Evolutionary conservation across 2,113 vertebrate genomes (phyloP), one percentile per base, ranked within the genome.

Genomic region (Xyliphius kryptos): DNA sequence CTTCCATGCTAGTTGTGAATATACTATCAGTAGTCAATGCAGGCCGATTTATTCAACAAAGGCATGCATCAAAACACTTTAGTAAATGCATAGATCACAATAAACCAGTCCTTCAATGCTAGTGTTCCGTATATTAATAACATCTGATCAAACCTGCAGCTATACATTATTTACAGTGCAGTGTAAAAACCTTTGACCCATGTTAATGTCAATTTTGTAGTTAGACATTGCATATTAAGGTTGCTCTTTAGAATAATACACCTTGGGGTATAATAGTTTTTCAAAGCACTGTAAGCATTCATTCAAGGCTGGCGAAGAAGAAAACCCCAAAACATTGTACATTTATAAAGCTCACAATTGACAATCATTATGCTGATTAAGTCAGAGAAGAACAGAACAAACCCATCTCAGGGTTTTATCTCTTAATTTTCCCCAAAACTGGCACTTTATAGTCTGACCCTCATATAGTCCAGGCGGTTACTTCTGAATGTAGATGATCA

Each of bases 401-500:
- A 67, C 59, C 47, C 7, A 48, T 40, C 43, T 41, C 14, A n/a
- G 43, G 6, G 6, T n/a, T 52, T 17, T 38, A 19, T 26, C 56
- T 26, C 43, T 55, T 49, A 4, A 47, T 2, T 10, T 19, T 16
- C 17, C 36, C 37, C 8, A 6, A 26, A 44, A 21, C 46, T 15
- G 38, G 57, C 41, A 26, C 50, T 53, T 16, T 3, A 51, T 20
- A 22, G 38, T 26, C 11, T 13, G n/a, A 37, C 17, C 8, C 1
- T 19, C 0, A 5, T 48, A 12, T 40, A 49, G 43, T 36, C 20
- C 26, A 47, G 21, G 22, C 10, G 19, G 4, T 86, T 82, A 92
- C 74, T 97, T 89, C 69, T 98, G 95, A 59, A 97, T 92, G 77
- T 93, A 97, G 87, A 97, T 91, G 81, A 98, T 94, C 70, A 97